Evolutionary conservation across 2,113 vertebrate genomes (phyloP).

Genomic region (Hippocampus mohnikei): DNA sequence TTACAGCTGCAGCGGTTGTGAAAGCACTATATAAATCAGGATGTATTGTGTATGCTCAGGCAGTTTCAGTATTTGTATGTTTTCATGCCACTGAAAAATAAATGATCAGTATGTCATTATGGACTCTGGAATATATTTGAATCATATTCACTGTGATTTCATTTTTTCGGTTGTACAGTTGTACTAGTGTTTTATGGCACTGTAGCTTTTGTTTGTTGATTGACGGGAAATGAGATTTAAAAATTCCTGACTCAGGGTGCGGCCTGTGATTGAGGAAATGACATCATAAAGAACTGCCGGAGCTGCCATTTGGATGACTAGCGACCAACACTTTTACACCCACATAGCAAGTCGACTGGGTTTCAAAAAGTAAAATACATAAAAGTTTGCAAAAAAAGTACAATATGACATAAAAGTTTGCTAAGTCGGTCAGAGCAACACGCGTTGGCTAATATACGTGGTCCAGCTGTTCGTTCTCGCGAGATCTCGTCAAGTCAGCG

Average conservation of each 20-base stretch:
- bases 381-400: background rate
- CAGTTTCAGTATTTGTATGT: background rate
- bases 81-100: constrained; percentile 26
- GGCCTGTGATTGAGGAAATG: too few species aligned
- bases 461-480: constrained; percentile 30
- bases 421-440: too few species aligned
- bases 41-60: constrained; percentile 7
- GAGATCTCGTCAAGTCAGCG: constrained; percentile 21
- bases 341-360: background rate
- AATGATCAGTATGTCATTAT: background rate
- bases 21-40: background rate
- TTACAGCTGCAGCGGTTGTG: too few species aligned
- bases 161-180: too few species aligned
- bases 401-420: too few species aligned
- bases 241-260: too few species aligned
- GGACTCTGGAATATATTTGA: background rate
- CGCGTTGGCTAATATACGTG: too few species aligned
- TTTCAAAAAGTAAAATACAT: background rate
- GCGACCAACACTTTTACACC: background rate
- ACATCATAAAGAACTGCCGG: too few species aligned
- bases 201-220: background rate
- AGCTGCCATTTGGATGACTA: too few species aligned
- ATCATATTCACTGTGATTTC: too few species aligned
- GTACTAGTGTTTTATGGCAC: background rate
- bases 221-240: too few species aligned